Percentiles rank a stretch among this genome's conserved stretches.
phyloP scores from a whole-genome alignment of 1,140 invertebrate genomes.

The Drosophila nasuta region DNA sequence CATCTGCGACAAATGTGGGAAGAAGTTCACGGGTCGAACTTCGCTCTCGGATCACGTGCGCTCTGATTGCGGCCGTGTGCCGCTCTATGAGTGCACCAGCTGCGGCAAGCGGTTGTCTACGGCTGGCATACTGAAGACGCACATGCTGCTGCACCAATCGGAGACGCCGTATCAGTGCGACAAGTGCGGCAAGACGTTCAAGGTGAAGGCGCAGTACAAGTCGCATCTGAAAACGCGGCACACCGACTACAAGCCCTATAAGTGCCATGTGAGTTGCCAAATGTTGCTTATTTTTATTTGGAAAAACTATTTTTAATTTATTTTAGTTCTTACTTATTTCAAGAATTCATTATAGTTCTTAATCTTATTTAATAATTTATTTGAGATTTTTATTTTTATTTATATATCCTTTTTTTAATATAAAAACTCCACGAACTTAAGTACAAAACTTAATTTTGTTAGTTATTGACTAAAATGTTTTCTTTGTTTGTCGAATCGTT shows the following conservation, averaged over 20 bases:
- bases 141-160: conserved; percentile 82
- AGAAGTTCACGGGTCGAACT: conserved; percentile 83
- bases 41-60: conserved; percentile 83
- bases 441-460: no score
- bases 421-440: no score
- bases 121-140: conserved; percentile 81
- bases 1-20: conserved; percentile 85
- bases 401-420: no score
- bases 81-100: conserved; percentile 77
- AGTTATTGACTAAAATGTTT: neutral
- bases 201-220: conserved; percentile 88
- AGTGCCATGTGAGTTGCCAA: conserved; percentile 85
- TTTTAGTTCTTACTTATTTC: no score
- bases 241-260: conserved; percentile 89
- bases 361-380: no score
- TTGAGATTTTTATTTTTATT: no score
- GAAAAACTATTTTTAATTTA: neutral
- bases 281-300: neutral
- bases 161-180: conserved; percentile 83
- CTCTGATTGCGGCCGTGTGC: conserved; percentile 80
- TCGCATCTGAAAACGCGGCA: conserved; percentile 89
- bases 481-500: conserved; percentile 2
- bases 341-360: no score
- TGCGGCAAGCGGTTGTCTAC: conserved; percentile 85
- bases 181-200: conserved; percentile 85